Conservation (phyloP, 2,888 invertebrate genomes). For the Oxytorus armatus region DNA sequence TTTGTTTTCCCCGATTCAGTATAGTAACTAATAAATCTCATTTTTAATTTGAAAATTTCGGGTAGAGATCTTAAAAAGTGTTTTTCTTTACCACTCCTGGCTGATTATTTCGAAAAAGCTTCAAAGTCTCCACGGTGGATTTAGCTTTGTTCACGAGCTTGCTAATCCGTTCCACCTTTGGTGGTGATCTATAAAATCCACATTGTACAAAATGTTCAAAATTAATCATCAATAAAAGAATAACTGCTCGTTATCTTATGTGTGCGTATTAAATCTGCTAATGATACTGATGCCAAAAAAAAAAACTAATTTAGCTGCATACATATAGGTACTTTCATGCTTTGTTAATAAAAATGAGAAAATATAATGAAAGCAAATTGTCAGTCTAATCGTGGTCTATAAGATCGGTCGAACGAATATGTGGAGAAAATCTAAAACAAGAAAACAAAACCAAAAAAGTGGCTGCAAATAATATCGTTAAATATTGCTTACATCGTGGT, state of each 20-base stretch:
- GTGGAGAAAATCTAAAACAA: neutral
- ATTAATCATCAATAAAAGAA: neutral
- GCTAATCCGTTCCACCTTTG: conserved; percentile 75
- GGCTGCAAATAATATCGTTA: too few relatives aligned
- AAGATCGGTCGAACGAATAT: conserved; percentile 15
- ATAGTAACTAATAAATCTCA: neutral
- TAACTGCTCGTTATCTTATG: neutral
- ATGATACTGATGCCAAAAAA: too few relatives aligned
- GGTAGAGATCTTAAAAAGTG: neutral
- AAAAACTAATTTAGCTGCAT: too few relatives aligned
- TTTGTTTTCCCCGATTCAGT: neutral
- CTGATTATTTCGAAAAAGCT: conserved; percentile 78
- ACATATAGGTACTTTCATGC: too few relatives aligned
- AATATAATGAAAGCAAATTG: too few relatives aligned
- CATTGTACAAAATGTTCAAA: conserved; percentile 19
- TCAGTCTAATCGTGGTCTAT: too few relatives aligned
- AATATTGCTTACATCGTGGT: conserved; percentile 56
- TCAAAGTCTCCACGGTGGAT: conserved; percentile 73
- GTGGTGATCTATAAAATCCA: conserved; percentile 73
- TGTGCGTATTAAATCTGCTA: neutral
- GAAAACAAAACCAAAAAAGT: neutral
- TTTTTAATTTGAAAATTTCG: neutral
- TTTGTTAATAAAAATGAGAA: too few relatives aligned
- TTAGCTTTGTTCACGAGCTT: conserved; percentile 77
- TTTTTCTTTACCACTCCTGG: conserved; percentile 78